These are phyloP conservation scores for Amphiprion clarkii DNA, from an alignment of 2,797 vertebrate genomes.

Conservation along the genomic window DNA sequence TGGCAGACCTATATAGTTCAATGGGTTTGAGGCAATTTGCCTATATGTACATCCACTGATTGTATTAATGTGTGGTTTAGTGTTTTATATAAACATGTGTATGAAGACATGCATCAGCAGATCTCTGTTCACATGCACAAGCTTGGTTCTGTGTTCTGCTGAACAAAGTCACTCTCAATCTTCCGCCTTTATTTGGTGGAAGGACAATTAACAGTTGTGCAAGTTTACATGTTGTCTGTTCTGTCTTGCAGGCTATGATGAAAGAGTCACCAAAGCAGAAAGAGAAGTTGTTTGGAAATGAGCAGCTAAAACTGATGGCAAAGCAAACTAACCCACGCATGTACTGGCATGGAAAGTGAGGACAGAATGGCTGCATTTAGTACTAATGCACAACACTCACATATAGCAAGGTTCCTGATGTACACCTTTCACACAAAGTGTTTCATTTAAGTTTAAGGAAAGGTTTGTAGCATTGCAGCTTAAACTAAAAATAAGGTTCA, in stretches of 20 bases:
- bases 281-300: constrained; percentile 35
- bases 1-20: not conserved
- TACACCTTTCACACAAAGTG: not conserved
- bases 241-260: constrained; percentile 3
- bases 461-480: not conserved
- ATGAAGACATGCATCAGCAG: not conserved
- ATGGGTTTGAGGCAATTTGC: not conserved
- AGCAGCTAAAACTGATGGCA: constrained; percentile 39
- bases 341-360: not conserved
- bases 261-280: constrained; percentile 17
- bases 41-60: not conserved
- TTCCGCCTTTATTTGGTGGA: constrained; percentile 4
- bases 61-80: not conserved
- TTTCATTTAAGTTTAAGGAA: not conserved
- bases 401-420: not conserved
- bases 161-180: not conserved
- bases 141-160: constrained; percentile 7
- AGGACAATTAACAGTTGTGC: not conserved
- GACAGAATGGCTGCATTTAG: not conserved
- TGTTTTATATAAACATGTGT: not conserved
- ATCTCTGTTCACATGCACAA: not conserved
- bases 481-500: not conserved
- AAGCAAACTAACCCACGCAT: constrained; percentile 27
- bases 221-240: constrained; percentile 8
- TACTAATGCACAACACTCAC: not conserved